Conservation (phyloP, 1,140 invertebrate species). For the Scaptomyza graminum region DNA sequence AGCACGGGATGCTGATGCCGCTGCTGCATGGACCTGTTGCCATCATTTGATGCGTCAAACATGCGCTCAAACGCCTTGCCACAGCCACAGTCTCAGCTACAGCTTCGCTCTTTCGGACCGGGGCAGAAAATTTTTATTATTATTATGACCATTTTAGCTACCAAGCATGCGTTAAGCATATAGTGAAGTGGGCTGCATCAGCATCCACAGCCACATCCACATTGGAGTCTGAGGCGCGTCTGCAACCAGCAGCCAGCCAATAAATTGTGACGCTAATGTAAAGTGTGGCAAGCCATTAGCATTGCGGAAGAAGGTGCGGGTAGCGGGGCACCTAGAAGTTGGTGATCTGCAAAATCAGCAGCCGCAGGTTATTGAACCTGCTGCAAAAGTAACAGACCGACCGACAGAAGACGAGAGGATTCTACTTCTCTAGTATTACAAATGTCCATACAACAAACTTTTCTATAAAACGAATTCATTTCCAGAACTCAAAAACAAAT, state of each 20-base stretch:
- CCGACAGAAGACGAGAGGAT: conserved; percentile 47
- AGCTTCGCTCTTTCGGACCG: conserved; percentile 3
- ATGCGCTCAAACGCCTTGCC: conserved; percentile 77
- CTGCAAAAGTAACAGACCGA: conserved; percentile 13
- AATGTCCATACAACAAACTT: too few species aligned
- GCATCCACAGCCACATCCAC: conserved; percentile 17
- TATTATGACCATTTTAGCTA: conserved; percentile 80
- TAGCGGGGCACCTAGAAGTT: not conserved
- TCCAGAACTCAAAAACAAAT: too few species aligned
- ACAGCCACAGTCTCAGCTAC: conserved; percentile 6
- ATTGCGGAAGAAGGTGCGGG: conserved; percentile 11
- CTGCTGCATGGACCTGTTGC: conserved; percentile 57
- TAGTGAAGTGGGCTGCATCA: conserved; percentile 47
- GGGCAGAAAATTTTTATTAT: conserved; percentile 78
- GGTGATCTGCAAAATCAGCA: conserved; percentile 29
- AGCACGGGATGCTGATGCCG: conserved; percentile 34
- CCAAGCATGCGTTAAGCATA: conserved; percentile 72
- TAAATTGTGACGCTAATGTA: conserved; percentile 81
- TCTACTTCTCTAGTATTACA: not conserved
- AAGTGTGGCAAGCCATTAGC: conserved; percentile 80
- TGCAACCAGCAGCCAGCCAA: conserved; percentile 63
- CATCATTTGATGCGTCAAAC: conserved; percentile 75
- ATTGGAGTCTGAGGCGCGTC: conserved; percentile 34
- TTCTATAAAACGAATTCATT: too few species aligned
- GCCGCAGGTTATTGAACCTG: conserved; percentile 66